Evolutionary conservation across 2,888 invertebrate species (phyloP).

Genomic region (Strigamia transsilvanica): DNA sequence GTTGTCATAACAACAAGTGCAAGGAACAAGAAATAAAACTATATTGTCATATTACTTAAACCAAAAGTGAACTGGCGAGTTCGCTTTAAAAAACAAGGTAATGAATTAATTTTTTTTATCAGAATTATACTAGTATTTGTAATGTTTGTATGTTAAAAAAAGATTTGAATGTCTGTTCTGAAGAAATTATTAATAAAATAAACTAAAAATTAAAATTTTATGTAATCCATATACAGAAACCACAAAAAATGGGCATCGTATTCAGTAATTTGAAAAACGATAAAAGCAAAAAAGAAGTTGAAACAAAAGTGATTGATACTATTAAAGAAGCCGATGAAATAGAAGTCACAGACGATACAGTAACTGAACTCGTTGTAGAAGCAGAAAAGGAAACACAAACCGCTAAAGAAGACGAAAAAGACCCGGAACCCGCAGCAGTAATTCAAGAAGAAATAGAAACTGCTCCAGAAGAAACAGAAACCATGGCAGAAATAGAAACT

Average conservation of each 20-base stretch:
- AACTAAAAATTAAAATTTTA: neutral
- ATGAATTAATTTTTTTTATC: neutral
- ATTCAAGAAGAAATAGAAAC: neutral
- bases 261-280: conserved; percentile 27
- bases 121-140: neutral
- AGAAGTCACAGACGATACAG: neutral
- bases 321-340: conserved; percentile 9
- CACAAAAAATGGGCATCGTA: neutral
- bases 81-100: neutral
- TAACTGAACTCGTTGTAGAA: neutral
- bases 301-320: neutral
- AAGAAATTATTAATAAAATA: neutral
- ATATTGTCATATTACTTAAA: neutral
- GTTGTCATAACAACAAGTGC: conserved; percentile 30
- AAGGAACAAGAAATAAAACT: conserved; percentile 9
- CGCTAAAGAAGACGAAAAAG: neutral
- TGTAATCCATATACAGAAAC: neutral
- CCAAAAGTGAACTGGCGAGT: neutral
- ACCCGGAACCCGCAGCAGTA: neutral
- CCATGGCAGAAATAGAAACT: neutral
- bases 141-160: no score
- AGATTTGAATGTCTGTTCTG: no score
- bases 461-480: neutral
- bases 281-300: neutral
- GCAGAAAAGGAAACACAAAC: neutral